These are phyloP conservation scores for Bellardia bayeri DNA, from an alignment of 2,888 invertebrate genomes.

Conservation along the genomic window DNA sequence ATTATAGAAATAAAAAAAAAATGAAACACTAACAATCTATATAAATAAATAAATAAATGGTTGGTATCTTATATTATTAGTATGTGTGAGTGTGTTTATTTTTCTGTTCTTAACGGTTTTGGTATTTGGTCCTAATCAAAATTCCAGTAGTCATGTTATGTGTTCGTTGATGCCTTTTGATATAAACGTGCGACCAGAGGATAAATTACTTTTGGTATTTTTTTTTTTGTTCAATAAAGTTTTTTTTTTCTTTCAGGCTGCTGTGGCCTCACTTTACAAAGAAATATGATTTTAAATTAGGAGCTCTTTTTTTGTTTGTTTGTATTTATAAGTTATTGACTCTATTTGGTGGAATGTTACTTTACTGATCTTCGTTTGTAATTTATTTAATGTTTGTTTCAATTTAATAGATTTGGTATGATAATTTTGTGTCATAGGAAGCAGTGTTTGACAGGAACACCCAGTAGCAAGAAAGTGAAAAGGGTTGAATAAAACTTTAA, in stretches of 20 bases:
- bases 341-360: not conserved
- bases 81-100: not conserved
- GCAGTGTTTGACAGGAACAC: not conserved
- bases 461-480: not conserved
- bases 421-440: conserved; percentile 6
- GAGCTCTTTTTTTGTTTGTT: not conserved
- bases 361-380: conserved; percentile 2
- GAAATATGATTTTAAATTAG: conserved; percentile 44
- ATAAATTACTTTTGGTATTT: conserved; percentile 55
- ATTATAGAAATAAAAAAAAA: conserved; percentile 16
- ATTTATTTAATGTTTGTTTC: conserved; percentile 46
- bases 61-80: conserved; percentile 7
- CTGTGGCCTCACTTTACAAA: not conserved
- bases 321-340: conserved; percentile 33
- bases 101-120: conserved; percentile 69
- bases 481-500: not conserved
- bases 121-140: conserved; percentile 83
- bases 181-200: conserved; percentile 72
- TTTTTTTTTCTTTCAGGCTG: not conserved
- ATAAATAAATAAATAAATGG: conserved; percentile 1
- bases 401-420: conserved; percentile 27
- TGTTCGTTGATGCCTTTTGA: conserved; percentile 63
- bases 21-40: conserved; percentile 31
- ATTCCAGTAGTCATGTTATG: conserved; percentile 80
- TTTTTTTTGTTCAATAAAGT: not conserved